Evolutionary conservation across 2,888 invertebrate genomes (phyloP), one percentile per base, ranked within the genome.

Genomic region (Melanophora roralis): DNA sequence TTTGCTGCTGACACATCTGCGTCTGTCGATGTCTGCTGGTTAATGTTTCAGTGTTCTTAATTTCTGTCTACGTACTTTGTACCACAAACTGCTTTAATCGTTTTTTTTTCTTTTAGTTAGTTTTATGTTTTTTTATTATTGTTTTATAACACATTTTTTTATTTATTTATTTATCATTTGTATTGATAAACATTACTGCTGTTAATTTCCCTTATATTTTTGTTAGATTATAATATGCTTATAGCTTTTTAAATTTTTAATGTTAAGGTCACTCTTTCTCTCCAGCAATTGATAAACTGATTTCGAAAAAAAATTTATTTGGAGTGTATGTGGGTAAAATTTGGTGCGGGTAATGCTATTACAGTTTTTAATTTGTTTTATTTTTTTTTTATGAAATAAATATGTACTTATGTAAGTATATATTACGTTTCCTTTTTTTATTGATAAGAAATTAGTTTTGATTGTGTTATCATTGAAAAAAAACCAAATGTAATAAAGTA

Each of bases 61-160:
- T 59, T 74, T 23, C 57, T 49, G n/a, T 3, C 38, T 49, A 49
- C 69, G 68, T 38, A 69, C 62, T 76, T 69, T 76, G 62, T 62
- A 69, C 55, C 36, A 36, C 19, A 53, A 60, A 53, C 23, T 21
- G 5, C 53, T 73, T 64, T 21, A 32, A 32, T 19, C 23, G 11
- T 1, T 23, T 43, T 9, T 45, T 38, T 27, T 19, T 19, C 11
- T 21, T 7, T 43, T 7, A 38, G 8, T 14, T 14, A 57, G 5
- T 16, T 36, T 21, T 53, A n/a, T 23, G 19, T 32, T 40, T 23
- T 19, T 11, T n/a, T 55, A 49, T 14, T 38, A 38, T 32, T 45
- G 4, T 8, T 40, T 51, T 23, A 47, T 5, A 1, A 45, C 12
- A 36, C 6, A 14, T 45, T 69, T 12, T 3, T 36, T 49, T 27